Evolutionary conservation across 2,888 invertebrate species (phyloP).

Genomic region (Limnephilus rhombicus): DNA sequence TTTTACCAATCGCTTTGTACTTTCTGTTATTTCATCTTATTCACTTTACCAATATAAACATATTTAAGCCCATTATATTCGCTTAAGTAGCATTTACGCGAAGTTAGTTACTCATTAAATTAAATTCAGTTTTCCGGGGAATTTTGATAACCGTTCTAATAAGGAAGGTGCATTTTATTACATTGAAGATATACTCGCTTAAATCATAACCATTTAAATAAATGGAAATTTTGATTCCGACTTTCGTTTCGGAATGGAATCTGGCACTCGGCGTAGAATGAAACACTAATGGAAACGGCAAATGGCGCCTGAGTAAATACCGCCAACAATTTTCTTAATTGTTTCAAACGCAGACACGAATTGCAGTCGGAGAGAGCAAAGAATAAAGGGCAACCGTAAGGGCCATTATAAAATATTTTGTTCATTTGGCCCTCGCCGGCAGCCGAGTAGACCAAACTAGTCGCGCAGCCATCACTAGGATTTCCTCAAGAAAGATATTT

Average conservation of each 20-base stretch:
- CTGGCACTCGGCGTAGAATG: slow-evolving; percentile 35
- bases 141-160: not conserved
- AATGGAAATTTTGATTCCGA: slow-evolving; percentile 39
- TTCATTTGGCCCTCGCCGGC: slow-evolving; percentile 14
- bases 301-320: slow-evolving; percentile 59
- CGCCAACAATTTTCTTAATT: slow-evolving; percentile 64
- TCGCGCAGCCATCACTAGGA: not conserved
- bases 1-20: not conserved
- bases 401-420: slow-evolving; percentile 49
- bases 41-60: too few species aligned
- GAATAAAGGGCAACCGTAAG: slow-evolving; percentile 41
- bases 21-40: not conserved
- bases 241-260: slow-evolving; percentile 31
- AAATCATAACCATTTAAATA: slow-evolving; percentile 45
- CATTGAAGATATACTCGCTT: not conserved
- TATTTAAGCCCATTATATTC: not conserved
- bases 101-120: not conserved
- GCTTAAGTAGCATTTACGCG: not conserved
- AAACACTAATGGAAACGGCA: slow-evolving; percentile 59
- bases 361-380: slow-evolving; percentile 46
- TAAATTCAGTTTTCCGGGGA: not conserved
- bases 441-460: not conserved
- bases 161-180: not conserved
- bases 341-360: slow-evolving; percentile 58
- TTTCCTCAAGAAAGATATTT: slow-evolving; percentile 30